Evolutionary conservation across 2,797 vertebrate genomes (phyloP).

Genomic region (Falco peregrinus): DNA sequence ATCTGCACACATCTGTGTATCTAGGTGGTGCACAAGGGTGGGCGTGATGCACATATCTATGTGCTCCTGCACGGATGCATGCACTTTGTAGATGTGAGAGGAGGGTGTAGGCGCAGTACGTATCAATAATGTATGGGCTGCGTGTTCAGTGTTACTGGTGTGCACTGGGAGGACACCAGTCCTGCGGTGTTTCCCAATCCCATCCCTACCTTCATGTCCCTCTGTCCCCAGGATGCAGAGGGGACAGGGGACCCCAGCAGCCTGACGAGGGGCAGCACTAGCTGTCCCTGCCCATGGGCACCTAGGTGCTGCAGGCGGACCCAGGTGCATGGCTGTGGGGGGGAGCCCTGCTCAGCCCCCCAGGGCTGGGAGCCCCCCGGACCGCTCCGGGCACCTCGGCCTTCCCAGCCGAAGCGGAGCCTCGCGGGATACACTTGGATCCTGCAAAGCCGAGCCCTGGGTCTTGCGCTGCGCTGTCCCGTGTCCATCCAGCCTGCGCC

Average conservation of each 20-base stretch:
- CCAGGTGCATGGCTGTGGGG: rapidly evolving
- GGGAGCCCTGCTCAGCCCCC: not conserved
- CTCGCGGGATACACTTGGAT: not conserved
- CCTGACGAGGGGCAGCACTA: not conserved
- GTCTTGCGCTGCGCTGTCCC: not conserved
- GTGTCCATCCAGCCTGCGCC: not conserved
- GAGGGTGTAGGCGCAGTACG: rapidly evolving
- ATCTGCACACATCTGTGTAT: not conserved
- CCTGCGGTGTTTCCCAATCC: rapidly evolving
- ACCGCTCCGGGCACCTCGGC: rapidly evolving
- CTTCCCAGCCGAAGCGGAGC: not conserved
- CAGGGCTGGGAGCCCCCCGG: not conserved
- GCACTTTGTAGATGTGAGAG: rapidly evolving
- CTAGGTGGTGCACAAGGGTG: not conserved
- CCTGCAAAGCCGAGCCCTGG: not conserved
- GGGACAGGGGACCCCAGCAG: not conserved
- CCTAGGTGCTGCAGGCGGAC: not conserved
- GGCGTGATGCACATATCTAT: rapidly evolving
- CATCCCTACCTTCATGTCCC: not conserved
- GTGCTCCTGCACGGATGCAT: rapidly evolving
- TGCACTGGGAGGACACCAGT: not conserved
- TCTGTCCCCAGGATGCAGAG: not conserved
- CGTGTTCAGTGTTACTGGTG: not conserved
- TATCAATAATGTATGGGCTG: rapidly evolving
- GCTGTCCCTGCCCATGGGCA: rapidly evolving